Base-by-base conservation (phyloP, 2,797 vertebrate genomes). In the Catharus ustulatus region DNA sequence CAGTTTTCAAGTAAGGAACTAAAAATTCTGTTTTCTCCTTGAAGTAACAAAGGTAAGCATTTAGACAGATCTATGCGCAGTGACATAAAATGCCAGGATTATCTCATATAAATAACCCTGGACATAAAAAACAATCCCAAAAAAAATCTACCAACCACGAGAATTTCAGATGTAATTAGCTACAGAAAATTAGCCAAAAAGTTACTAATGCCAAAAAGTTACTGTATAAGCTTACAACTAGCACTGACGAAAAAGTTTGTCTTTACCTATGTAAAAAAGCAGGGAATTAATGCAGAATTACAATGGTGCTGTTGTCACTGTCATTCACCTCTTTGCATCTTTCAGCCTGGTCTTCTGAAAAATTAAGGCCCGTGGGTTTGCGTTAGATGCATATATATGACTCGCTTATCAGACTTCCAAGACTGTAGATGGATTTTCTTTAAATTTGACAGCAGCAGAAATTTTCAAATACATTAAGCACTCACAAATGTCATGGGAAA, bases 51-150 rank as follows among this genome's bases (percentile, higher is more conserved):
- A 67, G 15, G 16, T 22, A 74, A 62, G 30, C 29, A 51, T 48
- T 89, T 75, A 80, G 24, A 73, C 8, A 83, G 14, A 63, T 80
- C 69, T 61, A 87, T 2, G 7, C 15, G 22, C 10, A 40, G 19
- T 6, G 26, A 74, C 10, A 84, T 15, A 82, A 80, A 84, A 78
- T 8, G 1, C 4, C 40, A 78, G 3, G 15, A 68, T 76, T 58
- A 78, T 62, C 81, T 83, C 0, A 48, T 20, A 59, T 26, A 22
- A 76, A 80, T 64, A 78, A 20, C 4, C 7, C 13, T 59, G 30
- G 34, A n/a, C 42, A 9, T 21, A 62, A 67, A 62, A 34, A 13
- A 1, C 10, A 29, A 36, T 0, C 15, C 5, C 3, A 1, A 62
- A 55, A 45, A 38, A 67, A 11, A 0, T 4, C 19, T 22, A 11